These are phyloP conservation scores for Thera britannica DNA, from an alignment of 2,888 invertebrate species.

Conservation along the genomic window DNA sequence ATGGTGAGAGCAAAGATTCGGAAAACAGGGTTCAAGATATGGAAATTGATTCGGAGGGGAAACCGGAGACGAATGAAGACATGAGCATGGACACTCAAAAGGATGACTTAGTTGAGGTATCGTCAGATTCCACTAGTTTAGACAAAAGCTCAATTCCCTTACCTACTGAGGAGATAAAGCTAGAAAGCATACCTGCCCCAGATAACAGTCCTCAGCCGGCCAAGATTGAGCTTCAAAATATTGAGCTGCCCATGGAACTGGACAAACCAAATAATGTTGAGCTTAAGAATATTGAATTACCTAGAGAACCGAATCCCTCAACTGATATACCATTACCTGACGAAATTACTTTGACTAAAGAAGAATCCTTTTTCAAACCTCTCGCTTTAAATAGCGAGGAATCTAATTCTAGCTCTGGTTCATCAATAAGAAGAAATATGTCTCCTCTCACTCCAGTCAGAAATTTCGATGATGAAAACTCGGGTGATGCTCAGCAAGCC, in stretches of 20 bases:
- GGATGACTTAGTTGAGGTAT: conserved; percentile 30
- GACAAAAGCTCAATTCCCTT: conserved; percentile 66
- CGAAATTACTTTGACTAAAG: conserved; percentile 55
- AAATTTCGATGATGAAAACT: conserved; percentile 78
- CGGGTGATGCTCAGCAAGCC: conserved; percentile 78
- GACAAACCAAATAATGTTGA: conserved; percentile 59
- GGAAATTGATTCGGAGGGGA: conserved; percentile 53
- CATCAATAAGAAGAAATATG: conserved; percentile 75
- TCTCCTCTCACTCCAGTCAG: conserved; percentile 79
- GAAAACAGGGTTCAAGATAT: conserved; percentile 58
- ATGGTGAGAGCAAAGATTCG: conserved; percentile 46
- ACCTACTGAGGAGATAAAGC: conserved; percentile 68
- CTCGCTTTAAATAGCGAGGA: conserved; percentile 63
- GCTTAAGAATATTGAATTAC: conserved; percentile 67
- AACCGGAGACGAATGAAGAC: conserved; percentile 45
- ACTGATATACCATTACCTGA: conserved; percentile 67
- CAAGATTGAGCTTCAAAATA: conserved; percentile 62
- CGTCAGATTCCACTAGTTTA: conserved; percentile 48
- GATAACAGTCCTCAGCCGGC: conserved; percentile 69
- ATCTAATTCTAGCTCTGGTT: conserved; percentile 75
- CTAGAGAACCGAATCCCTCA: conserved; percentile 57
- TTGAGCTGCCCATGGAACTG: conserved; percentile 66
- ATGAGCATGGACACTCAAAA: conserved; percentile 34
- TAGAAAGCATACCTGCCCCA: conserved; percentile 71
- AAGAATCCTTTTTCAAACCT: conserved; percentile 68